Evolutionary conservation across 2,888 invertebrate genomes (phyloP).

Genomic region (Alsophila aescularia): DNA sequence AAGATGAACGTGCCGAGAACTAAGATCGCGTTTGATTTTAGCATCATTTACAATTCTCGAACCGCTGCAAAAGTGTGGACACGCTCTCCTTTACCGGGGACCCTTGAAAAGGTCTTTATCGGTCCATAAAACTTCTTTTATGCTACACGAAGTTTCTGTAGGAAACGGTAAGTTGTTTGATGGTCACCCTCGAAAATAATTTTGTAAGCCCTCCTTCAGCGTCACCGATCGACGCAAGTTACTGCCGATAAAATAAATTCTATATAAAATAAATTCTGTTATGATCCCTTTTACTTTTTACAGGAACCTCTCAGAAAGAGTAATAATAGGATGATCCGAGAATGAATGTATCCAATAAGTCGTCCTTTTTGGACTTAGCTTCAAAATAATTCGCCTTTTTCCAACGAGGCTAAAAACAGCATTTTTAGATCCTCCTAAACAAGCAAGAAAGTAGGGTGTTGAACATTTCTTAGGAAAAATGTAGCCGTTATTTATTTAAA

Average conservation of each 20-base stretch:
- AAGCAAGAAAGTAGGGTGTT: constrained; percentile 23
- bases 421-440: constrained; percentile 21
- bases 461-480: constrained; percentile 24
- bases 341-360: constrained; percentile 74
- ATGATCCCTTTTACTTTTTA: constrained; percentile 76
- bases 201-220: constrained; percentile 67
- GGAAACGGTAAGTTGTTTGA: constrained; percentile 73
- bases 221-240: constrained; percentile 68
- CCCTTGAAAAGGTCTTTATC: constrained; percentile 80
- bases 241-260: constrained; percentile 74
- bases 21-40: constrained; percentile 33
- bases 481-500: constrained; percentile 26
- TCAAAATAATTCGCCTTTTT: constrained; percentile 42
- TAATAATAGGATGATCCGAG: constrained; percentile 75
- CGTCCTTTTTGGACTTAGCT: constrained; percentile 59
- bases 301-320: constrained; percentile 61
- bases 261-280: constrained; percentile 76
- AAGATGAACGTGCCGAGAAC: constrained; percentile 2
- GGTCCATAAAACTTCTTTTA: constrained; percentile 79
- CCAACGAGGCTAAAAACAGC: constrained; percentile 13
- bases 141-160: constrained; percentile 72
- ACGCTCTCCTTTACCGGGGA: constrained; percentile 58
- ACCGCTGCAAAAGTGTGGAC: constrained; percentile 30
- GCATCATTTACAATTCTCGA: constrained; percentile 28
- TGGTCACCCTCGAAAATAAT: constrained; percentile 79